Evolutionary conservation across 2,113 vertebrate genomes (phyloP).

Genomic region (Grallaria varia): DNA sequence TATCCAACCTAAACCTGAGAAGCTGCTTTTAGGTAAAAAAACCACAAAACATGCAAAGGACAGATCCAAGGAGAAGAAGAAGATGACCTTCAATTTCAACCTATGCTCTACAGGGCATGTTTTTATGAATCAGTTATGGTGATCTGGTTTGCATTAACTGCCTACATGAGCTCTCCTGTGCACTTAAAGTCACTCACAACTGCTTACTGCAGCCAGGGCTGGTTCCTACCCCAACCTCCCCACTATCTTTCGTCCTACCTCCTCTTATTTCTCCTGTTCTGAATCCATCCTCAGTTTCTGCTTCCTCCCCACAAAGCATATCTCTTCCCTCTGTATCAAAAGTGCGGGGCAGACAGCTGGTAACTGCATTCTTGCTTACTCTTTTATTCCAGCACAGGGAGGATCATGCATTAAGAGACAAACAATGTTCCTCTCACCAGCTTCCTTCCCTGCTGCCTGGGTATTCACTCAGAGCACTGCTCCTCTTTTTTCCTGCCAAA

Average conservation of each 20-base stretch:
- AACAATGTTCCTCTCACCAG: background rate
- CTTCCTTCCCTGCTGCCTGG: background rate
- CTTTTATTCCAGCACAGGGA: background rate
- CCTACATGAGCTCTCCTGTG: fast-evolving
- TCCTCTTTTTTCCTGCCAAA: background rate
- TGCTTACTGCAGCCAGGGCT: background rate
- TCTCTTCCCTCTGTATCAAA: background rate
- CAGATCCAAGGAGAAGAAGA: background rate
- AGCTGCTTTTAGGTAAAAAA: background rate
- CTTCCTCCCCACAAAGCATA: background rate
- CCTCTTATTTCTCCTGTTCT: background rate
- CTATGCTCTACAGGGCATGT: background rate
- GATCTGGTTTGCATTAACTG: background rate
- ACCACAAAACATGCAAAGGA: fast-evolving
- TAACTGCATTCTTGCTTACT: background rate
- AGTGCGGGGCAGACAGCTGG: background rate
- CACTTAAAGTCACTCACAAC: background rate
- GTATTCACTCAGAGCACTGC: background rate
- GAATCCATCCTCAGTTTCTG: background rate
- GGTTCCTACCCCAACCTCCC: background rate
- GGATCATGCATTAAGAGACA: background rate
- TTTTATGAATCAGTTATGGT: background rate
- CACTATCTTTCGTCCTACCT: background rate
- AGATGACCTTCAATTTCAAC: background rate
- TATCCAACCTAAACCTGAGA: background rate